A percentile compares a stretch with the other conserved stretches of the same genome.
Evolutionary conservation across 2,888 invertebrate genomes (phyloP).

Genomic region (Antheraea assamensis): DNA sequence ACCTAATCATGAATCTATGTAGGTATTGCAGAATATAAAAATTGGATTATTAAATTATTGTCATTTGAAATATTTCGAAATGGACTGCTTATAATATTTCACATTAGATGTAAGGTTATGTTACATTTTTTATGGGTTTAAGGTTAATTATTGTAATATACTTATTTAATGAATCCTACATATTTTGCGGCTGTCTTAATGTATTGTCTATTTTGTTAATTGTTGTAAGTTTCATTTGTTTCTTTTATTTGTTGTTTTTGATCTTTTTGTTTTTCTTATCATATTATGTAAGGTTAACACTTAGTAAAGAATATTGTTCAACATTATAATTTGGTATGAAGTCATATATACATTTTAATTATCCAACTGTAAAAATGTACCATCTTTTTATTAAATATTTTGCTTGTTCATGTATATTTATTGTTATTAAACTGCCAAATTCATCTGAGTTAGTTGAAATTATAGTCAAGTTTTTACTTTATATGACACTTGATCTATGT

Average conservation of each 20-base stretch:
- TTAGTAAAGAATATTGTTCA: conserved; percentile 1
- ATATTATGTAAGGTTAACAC: not conserved
- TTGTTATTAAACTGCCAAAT: not conserved
- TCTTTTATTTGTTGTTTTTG: conserved; percentile 11
- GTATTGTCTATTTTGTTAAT: conserved; percentile 8
- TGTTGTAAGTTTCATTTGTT: conserved; percentile 7
- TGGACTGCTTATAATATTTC: not conserved
- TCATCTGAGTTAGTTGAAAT: not conserved
- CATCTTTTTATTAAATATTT: conserved; percentile 8
- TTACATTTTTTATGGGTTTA: not conserved
- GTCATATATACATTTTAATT: conserved; percentile 6
- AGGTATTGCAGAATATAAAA: not conserved
- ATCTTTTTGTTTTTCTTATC: conserved; percentile 1
- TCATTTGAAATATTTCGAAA: not conserved
- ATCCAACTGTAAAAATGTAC: not conserved
- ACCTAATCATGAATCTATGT: not conserved
- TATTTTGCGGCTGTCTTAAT: conserved; percentile 11
- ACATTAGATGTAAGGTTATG: not conserved
- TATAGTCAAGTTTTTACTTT: not conserved
- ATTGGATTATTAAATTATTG: not conserved
- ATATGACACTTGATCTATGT: too few relatives aligned
- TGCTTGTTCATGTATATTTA: conserved; percentile 5
- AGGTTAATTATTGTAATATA: not conserved
- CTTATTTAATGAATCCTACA: not conserved
- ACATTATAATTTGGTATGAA: not conserved